These are phyloP conservation scores for Neoniphon sammara DNA, from an alignment of 2,797 vertebrate genomes.

Conservation along the genomic window DNA sequence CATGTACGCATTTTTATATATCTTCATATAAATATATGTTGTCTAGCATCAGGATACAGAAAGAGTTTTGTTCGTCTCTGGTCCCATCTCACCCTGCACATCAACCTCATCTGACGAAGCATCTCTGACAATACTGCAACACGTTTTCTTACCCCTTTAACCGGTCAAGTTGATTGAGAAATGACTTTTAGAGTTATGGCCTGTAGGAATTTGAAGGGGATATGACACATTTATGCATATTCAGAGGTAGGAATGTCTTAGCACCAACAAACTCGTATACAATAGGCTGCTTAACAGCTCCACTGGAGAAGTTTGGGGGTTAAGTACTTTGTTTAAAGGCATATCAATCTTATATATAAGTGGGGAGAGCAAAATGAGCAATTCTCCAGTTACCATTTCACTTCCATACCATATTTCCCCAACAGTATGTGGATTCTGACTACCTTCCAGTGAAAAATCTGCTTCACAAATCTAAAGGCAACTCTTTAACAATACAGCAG, in stretches of 20 bases:
- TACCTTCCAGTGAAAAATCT: background rate
- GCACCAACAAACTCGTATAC: background rate
- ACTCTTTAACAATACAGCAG: constrained; percentile 6
- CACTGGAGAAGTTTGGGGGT: constrained; percentile 1
- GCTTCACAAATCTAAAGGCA: background rate
- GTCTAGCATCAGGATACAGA: constrained; percentile 48
- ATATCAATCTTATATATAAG: constrained; percentile 14
- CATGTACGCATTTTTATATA: constrained; percentile 79
- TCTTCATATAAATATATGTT: constrained; percentile 66
- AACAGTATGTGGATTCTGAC: background rate
- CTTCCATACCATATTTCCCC: constrained; percentile 5
- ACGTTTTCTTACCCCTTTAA: constrained; percentile 36
- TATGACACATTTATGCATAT: constrained; percentile 16
- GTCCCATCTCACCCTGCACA: constrained; percentile 47
- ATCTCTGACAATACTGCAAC: constrained; percentile 27
- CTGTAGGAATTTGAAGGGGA: constrained; percentile 4
- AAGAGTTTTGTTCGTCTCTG: constrained; percentile 50
- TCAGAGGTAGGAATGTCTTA: constrained; percentile 3
- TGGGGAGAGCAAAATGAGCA: constrained; percentile 1
- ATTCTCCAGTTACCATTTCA: constrained; percentile 10
- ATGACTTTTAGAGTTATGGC: constrained; percentile 3
- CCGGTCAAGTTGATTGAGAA: constrained; percentile 27
- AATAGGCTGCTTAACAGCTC: background rate
- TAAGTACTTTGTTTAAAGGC: constrained; percentile 3
- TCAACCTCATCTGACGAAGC: constrained; percentile 25